A percentile compares a stretch with the other conserved stretches of the same genome.
phyloP scores from a whole-genome alignment of 2,888 invertebrate genomes.

The Chloroclysta siterata region DNA sequence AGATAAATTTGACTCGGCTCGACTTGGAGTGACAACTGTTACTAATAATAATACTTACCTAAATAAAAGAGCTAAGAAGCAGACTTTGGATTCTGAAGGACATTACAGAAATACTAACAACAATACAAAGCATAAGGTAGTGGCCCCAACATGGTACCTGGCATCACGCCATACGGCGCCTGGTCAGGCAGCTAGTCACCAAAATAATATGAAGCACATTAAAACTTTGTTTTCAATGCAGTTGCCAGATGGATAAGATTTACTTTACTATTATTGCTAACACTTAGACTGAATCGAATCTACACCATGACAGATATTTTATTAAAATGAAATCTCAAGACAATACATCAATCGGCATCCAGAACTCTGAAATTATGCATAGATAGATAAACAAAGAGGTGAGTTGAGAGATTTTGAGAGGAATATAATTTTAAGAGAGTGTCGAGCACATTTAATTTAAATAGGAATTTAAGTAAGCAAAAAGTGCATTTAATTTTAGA shows the following conservation, averaged over 20 bases:
- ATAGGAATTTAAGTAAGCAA: too few species aligned
- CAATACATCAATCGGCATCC: too few species aligned
- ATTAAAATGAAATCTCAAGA: not conserved
- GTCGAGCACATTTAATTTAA: too few species aligned
- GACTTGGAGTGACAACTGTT: not conserved
- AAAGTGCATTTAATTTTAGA: conserved; percentile 4
- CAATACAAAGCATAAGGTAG: conserved; percentile 30
- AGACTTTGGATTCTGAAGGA: conserved; percentile 11
- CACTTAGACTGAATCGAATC: conserved; percentile 1
- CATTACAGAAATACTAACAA: conserved; percentile 12
- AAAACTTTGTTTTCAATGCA: conserved; percentile 47
- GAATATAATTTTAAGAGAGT: too few species aligned
- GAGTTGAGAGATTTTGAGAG: too few species aligned
- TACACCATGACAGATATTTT: too few species aligned
- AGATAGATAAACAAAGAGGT: too few species aligned
- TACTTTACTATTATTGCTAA: conserved; percentile 16
- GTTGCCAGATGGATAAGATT: conserved; percentile 45
- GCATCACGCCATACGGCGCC: conserved; percentile 54
- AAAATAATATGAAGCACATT: conserved; percentile 45
- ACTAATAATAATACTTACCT: not conserved
- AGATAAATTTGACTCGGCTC: not conserved
- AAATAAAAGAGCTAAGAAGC: not conserved
- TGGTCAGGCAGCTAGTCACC: conserved; percentile 34
- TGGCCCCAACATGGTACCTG: conserved; percentile 42
- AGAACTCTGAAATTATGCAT: too few species aligned